These are phyloP conservation scores for Thinocorus orbignyianus DNA, from an alignment of 2,113 vertebrate genomes.

Conservation along the genomic window DNA sequence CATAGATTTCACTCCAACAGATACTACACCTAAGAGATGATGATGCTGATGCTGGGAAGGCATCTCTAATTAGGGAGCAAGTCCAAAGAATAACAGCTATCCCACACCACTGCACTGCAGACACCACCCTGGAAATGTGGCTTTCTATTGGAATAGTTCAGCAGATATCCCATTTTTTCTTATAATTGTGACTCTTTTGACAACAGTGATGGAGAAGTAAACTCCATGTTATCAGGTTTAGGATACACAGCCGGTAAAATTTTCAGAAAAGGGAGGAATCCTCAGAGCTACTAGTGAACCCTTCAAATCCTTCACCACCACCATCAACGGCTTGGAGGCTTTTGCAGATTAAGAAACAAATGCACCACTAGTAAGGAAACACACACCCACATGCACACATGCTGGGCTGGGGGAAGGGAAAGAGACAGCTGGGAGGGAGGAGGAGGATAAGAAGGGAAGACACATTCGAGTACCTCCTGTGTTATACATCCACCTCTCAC, in stretches of 20 bases:
- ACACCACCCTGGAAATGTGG: background rate
- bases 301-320: background rate
- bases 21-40: background rate
- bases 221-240: background rate
- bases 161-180: background rate
- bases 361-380: conserved; percentile 1
- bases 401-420: conserved; percentile 16
- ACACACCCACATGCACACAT: conserved; percentile 15
- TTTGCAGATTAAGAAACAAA: conserved; percentile 39
- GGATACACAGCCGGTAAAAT: background rate
- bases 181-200: background rate
- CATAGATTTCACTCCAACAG: background rate
- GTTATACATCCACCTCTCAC: background rate
- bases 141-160: background rate
- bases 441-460: background rate
- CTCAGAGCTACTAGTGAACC: background rate
- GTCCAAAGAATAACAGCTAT: background rate
- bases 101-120: background rate
- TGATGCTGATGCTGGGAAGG: background rate
- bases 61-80: background rate
- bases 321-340: background rate
- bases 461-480: background rate
- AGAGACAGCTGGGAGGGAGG: background rate
- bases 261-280: background rate
- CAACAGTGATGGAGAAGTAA: background rate